Conservation (phyloP, 2,888 invertebrate species). For the Tachina grossa region DNA sequence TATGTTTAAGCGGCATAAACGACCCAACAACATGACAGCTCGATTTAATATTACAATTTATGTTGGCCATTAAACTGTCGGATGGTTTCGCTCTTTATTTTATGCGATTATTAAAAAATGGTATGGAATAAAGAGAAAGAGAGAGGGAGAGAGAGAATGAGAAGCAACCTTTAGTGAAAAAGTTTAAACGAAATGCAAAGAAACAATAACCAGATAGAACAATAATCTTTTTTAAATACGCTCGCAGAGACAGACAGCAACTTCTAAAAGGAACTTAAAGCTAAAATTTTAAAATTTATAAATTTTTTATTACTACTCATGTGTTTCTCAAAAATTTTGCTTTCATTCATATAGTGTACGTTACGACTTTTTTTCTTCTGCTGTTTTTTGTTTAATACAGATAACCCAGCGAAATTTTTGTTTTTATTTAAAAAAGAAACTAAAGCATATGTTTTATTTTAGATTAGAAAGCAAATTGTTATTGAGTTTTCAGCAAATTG, state of each 20-base stretch:
- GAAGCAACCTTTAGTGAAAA: not conserved
- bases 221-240: constrained; percentile 3
- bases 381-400: not conserved
- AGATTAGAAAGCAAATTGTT: too few species aligned
- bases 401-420: constrained; percentile 34
- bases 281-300: constrained; percentile 41
- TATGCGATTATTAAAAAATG: constrained; percentile 76
- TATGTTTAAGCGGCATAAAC: constrained; percentile 71
- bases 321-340: constrained; percentile 22
- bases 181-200: constrained; percentile 45
- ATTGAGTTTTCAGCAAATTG: too few species aligned
- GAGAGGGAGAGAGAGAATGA: not conserved
- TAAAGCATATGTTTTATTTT: not conserved
- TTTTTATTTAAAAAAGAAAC: not conserved
- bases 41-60: constrained; percentile 79
- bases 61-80: constrained; percentile 78
- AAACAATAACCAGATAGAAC: constrained; percentile 27
- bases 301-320: constrained; percentile 26
- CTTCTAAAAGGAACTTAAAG: constrained; percentile 36
- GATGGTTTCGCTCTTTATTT: constrained; percentile 76
- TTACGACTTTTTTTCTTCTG: constrained; percentile 7
- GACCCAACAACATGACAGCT: constrained; percentile 74
- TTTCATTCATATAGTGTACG: constrained; percentile 30
- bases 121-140: not conserved
- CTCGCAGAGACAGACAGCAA: constrained; percentile 20